A percentile compares a stretch with the other conserved stretches of the same genome.
These are phyloP conservation scores for Sapajus apella DNA, from an alignment of 2,113 vertebrate genomes.

Conservation along the genomic window DNA sequence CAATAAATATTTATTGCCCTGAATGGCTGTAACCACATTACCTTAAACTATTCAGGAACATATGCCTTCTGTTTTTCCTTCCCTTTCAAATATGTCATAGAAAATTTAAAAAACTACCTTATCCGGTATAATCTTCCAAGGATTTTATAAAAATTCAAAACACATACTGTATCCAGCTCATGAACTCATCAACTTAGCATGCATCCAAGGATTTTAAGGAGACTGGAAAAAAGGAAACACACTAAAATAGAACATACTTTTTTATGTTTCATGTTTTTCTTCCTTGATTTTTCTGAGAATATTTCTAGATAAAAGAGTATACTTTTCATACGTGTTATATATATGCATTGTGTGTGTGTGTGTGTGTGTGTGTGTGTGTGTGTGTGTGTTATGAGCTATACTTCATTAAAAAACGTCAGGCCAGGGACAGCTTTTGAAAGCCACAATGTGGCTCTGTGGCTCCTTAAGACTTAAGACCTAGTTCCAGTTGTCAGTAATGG, in stretches of 20 bases:
- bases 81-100: slow-evolving; percentile 11
- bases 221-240: not conserved
- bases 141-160: slow-evolving; percentile 51
- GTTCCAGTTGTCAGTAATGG: not conserved
- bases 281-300: slow-evolving; percentile 32
- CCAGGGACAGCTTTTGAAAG: not conserved
- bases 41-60: not conserved
- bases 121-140: not conserved
- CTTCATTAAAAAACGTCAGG: not conserved
- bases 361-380: not conserved
- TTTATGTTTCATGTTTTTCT: not conserved
- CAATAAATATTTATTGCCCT: not conserved
- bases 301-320: not conserved
- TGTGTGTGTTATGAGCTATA: not conserved
- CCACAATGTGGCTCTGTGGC: not conserved
- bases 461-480: not conserved
- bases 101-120: not conserved
- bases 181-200: slow-evolving; percentile 50
- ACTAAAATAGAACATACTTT: not conserved
- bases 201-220: not conserved
- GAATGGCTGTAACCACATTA: slow-evolving; percentile 44
- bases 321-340: not conserved
- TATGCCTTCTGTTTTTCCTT: slow-evolving; percentile 37
- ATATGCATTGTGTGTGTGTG: not conserved
- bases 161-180: not conserved